A percentile compares a stretch with the other conserved stretches of the same genome.
These are phyloP conservation scores for Parauchenoglanis punctatus DNA, from an alignment of 2,797 vertebrate genomes.

Conservation along the genomic window DNA sequence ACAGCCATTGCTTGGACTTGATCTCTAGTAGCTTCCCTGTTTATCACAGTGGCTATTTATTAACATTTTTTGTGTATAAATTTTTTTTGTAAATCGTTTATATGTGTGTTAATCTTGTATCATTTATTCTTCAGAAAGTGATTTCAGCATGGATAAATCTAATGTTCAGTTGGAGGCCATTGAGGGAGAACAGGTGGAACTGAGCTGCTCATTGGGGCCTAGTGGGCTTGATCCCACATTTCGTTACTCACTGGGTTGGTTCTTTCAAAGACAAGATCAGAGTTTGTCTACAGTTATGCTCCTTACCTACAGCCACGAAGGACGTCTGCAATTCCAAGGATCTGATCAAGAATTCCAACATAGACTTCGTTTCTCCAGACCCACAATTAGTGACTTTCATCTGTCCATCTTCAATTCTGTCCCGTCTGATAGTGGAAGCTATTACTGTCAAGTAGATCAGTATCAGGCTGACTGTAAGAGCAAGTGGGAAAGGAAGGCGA, in stretches of 20 bases:
- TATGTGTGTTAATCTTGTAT: background rate
- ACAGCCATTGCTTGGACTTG: background rate
- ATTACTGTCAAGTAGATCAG: slow-evolving; percentile 55
- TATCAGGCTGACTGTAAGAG: slow-evolving; percentile 45
- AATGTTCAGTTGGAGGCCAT: background rate
- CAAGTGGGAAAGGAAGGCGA: slow-evolving; percentile 37
- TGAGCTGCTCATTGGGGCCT: slow-evolving; percentile 52
- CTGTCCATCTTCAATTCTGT: slow-evolving; percentile 48
- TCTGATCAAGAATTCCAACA: slow-evolving; percentile 21
- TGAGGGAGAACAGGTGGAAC: slow-evolving; percentile 44
- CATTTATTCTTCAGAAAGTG: slow-evolving; percentile 42
- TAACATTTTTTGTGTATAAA: background rate
- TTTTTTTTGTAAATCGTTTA: background rate
- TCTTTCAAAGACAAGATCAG: slow-evolving; percentile 28
- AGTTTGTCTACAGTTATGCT: slow-evolving; percentile 13
- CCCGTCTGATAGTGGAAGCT: slow-evolving; percentile 52
- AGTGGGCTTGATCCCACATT: slow-evolving; percentile 27
- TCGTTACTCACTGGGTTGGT: slow-evolving; percentile 58
- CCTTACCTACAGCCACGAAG: slow-evolving; percentile 45
- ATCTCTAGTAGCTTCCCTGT: background rate
- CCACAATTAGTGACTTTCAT: slow-evolving; percentile 38
- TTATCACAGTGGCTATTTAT: background rate
- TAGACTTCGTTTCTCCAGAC: slow-evolving; percentile 53
- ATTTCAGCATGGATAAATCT: slow-evolving; percentile 48
- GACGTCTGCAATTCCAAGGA: slow-evolving; percentile 43